Base-by-base conservation (phyloP, 1,140 invertebrate genomes). In the Oscheius sp. region DNA sequence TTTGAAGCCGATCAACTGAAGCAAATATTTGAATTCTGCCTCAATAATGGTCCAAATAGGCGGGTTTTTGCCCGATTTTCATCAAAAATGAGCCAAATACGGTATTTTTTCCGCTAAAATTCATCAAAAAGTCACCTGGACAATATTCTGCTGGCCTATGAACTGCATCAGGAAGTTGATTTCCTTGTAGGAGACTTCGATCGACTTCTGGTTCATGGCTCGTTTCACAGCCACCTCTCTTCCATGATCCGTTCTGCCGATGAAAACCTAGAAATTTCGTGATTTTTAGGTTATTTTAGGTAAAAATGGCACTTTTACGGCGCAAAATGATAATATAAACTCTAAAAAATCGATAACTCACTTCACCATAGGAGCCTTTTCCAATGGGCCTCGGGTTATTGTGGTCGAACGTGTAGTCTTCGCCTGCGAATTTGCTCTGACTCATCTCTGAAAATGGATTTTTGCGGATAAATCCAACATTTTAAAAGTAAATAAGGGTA, bases 81-180 rank as follows among this genome's bases (percentile, higher is more conserved):
- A 45, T 55, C 52, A 35, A 55, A 68, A 59, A 18, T 20, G 26
- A 45, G 23, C 18, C 42, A 45, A n/a, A n/a, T n/a, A n/a, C n/a
- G n/a, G n/a, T n/a, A n/a, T n/a, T n/a, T n/a, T n/a, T n/a, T 63
- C 29, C 29, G 31, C 23, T 32, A 32, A 34, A 34, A 63, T 36
- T 32, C 31, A 29, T 35, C 7, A 26, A 23, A 55, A 55, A 20
- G 49, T 4, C 49, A 63, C 61, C 20, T 71, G 2, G 13, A 71
- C 69, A 34, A 71, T 71, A 29, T 71, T 52, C 20, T 31, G 26
- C 1, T 55, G 59, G 0, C 35, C 36, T n/a, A 29, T 32, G 15
- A 63, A 34, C n/a, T 63, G 29, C 3, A 3, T 20, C 13, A 71
- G 59, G n/a, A 71, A 61, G 4, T 71, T 61, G 26, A 71, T 65